Percentiles rank a stretch among this genome's conserved stretches.
Evolutionary conservation across 1,140 invertebrate species (phyloP).

Genomic region (Drosophila pallidifrons): DNA sequence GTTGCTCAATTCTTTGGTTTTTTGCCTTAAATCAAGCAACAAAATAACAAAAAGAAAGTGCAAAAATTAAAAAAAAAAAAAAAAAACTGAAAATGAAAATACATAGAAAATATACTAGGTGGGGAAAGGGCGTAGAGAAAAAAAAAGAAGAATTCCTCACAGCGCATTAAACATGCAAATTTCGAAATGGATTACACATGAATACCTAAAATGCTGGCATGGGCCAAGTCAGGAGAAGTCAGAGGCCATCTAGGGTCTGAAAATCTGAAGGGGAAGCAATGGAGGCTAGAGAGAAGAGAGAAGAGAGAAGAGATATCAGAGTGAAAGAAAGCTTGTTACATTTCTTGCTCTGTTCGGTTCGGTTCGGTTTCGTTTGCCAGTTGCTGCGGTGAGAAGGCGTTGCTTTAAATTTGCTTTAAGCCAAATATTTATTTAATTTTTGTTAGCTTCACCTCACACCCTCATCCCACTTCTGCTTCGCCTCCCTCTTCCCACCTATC

Average conservation of each 20-base stretch:
- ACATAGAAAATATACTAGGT: not conserved
- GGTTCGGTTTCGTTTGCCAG: not conserved
- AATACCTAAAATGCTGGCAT: constrained; percentile 49
- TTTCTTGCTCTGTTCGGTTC: constrained; percentile 1
- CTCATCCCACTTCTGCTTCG: not conserved
- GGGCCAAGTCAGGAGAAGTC: constrained; percentile 14
- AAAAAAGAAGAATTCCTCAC: constrained; percentile 36
- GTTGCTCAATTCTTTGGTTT: not conserved
- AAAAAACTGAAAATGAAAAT: not conserved
- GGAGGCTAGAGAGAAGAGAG: not conserved
- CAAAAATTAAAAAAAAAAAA: constrained; percentile 16
- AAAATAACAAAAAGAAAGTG: constrained; percentile 25
- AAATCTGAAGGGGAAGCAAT: too few species aligned
- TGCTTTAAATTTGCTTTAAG: constrained; percentile 64
- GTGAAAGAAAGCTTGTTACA: not conserved
- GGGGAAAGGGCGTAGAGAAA: not conserved
- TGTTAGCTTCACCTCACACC: constrained; percentile 39
- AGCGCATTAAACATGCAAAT: constrained; percentile 64
- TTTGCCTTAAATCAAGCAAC: constrained; percentile 3
- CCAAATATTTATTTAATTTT: constrained; percentile 82
- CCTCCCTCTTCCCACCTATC: not conserved
- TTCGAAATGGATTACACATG: constrained; percentile 61
- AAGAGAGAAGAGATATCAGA: not conserved
- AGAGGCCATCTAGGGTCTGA: constrained; percentile 4
- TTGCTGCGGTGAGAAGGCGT: constrained; percentile 6